These are phyloP conservation scores for Siphonodentalium dalli DNA, from an alignment of 2,888 invertebrate species.

Conservation along the genomic window DNA sequence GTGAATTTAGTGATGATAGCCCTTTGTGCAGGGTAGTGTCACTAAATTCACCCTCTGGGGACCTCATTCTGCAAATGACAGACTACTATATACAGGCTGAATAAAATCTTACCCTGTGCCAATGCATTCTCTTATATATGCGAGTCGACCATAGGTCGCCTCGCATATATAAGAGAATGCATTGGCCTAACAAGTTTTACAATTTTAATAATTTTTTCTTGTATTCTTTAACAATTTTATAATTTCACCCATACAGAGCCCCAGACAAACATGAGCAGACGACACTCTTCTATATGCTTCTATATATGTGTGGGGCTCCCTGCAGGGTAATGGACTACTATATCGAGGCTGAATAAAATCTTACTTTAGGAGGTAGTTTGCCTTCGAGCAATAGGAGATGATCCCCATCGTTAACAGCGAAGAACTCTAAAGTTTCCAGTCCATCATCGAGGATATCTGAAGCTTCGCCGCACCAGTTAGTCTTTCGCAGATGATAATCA, in stretches of 20 bases:
- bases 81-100: no score
- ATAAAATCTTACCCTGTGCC: no score
- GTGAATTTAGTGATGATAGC: no score
- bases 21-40: no score
- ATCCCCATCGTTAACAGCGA: constrained; percentile 53
- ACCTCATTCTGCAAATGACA: no score
- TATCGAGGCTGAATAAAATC: no score
- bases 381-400: constrained; percentile 52
- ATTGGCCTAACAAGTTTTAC: no score
- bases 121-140: no score
- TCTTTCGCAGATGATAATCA: constrained; percentile 59
- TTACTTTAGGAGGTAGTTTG: constrained; percentile 54
- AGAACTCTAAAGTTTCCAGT: constrained; percentile 40
- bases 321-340: background rate
- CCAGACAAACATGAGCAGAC: background rate
- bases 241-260: background rate
- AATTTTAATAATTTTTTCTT: no score
- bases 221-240: background rate
- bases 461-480: constrained; percentile 59
- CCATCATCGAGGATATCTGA: constrained; percentile 54
- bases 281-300: background rate
- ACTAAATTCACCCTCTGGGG: no score
- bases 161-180: no score
- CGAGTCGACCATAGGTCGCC: no score
- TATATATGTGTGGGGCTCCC: background rate